These are phyloP conservation scores for Oceanodroma leucorhoa DNA, from an alignment of 2,797 vertebrate species.

Conservation along the genomic window DNA sequence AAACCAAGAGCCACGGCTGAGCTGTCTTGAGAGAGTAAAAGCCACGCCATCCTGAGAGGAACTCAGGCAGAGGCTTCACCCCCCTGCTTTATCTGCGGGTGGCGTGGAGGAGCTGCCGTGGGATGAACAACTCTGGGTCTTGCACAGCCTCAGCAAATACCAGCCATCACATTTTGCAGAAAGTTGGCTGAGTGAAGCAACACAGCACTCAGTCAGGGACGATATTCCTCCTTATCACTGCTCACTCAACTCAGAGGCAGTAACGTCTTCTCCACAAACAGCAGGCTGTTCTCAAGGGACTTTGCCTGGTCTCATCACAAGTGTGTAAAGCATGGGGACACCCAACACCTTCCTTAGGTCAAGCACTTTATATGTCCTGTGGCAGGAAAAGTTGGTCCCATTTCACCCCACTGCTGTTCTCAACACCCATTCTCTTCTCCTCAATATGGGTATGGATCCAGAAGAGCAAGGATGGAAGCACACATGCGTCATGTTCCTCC, in stretches of 20 bases:
- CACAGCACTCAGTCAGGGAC: background rate
- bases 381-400: background rate
- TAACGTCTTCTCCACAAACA: background rate
- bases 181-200: fast-evolving
- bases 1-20: background rate
- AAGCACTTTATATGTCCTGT: background rate
- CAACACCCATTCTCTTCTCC: background rate
- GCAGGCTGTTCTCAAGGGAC: background rate
- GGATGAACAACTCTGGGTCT: background rate
- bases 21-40: background rate
- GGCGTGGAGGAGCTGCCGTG: background rate
- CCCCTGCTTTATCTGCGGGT: background rate
- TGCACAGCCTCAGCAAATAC: background rate
- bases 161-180: fast-evolving
- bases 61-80: background rate
- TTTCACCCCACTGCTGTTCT: background rate
- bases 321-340: background rate
- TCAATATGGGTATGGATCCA: background rate
- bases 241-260: background rate
- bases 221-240: background rate
- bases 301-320: background rate
- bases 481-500: fast-evolving
- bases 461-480: background rate
- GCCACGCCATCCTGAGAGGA: background rate
- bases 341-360: background rate